Base-by-base conservation (phyloP, 2,797 vertebrate genomes). In the Coreius guichenoti region DNA sequence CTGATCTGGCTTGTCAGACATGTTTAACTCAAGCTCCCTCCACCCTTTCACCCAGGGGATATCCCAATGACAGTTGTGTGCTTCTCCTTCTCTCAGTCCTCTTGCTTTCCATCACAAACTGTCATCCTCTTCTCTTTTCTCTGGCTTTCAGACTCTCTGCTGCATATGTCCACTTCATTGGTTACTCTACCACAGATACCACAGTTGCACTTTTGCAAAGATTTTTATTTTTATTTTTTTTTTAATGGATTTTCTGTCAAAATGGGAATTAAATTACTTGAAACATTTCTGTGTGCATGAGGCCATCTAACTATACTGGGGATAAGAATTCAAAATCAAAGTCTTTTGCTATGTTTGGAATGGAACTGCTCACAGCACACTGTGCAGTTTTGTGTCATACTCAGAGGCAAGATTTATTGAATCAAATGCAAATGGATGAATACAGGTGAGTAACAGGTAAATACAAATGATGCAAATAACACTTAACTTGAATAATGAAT, bases 1-100 rank as follows among this genome's bases (percentile, higher is more conserved):
- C 90, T 87, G 93, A 94, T 94, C 91, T 92, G 92, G 93, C 94
- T 94, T 94, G 94, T 95, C 95, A 94, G 93, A 89, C 93, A 93
- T 94, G 92, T 92, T 92, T 89, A 88, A 87, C 90, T 92, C 92
- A 89, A 89, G 81, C 89, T 90, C 87, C 91, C 82, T 91, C 91
- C 85, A 82, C 87, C 72, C 76, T 29, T 43, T 87, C 88, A 92
- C 93, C 80, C 94, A 88, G 87, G 94, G 93, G 93, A 94, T 87
- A 9, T 73, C 88, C 89, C 90, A 86, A 85, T 93, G 93, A 93
- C 94, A 93, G 92, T 92, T 93, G 89, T 93, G 89, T 93, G 92
- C 67, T 45, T 67, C 82, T 76, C 43, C 75, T 54, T 54, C 29
- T 83, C 56, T 82, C 43, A 11, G 21, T 70, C 75, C 33, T 74